Base-by-base conservation (phyloP, 2,888 invertebrate genomes). In the Pachydiplax longipennis region DNA sequence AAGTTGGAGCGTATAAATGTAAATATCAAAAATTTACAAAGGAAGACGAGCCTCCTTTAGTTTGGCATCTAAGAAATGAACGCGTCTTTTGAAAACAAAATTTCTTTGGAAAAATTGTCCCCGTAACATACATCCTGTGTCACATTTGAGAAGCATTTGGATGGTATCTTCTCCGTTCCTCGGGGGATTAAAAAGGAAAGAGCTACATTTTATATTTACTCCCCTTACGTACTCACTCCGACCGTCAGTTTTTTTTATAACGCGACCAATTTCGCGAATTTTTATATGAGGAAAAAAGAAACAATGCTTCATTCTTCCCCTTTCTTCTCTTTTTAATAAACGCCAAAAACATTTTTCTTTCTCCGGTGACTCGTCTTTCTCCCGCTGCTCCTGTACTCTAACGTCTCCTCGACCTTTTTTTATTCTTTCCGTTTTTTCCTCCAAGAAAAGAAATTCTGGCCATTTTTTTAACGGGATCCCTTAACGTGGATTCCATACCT, bases 231-330 rank as follows among this genome's bases (percentile, higher is more conserved):
- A 2, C 83, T 12, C 87, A 58, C 87, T 61, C 22, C 35, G 58
- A 31, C 58, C 8, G 37, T 18, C 18, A n/a, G 22, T 87, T 35
- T 87, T 87, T 37, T 61, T 58, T 58, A 58, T 83, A 58, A 61
- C 83, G 83, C 83, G 37, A 87, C 87, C 87, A 87, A 87, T 87
- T 87, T 87, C 87, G 61, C 61, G 87, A 61, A 61, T 61, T 87
- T 61, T 61, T 35, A 61, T 37, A n/a, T 18, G 31, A 87, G 35
- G 31, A 83, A 31, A 25, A 61, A 87, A 40, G 31, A 83, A 31
- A 25, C n/a, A 48, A 48, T 25, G 25, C 48, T n/a, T 25, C 25
- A 48, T 48, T 25, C 82, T 25, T 44, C n/a, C 81, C n/a, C 40
- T 40, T 81, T 40, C 37, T 48, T 48, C 82, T 82, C 48, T 87